phyloP scores from a whole-genome alignment of 2,113 vertebrate genomes.

The Lynx canadensis region DNA sequence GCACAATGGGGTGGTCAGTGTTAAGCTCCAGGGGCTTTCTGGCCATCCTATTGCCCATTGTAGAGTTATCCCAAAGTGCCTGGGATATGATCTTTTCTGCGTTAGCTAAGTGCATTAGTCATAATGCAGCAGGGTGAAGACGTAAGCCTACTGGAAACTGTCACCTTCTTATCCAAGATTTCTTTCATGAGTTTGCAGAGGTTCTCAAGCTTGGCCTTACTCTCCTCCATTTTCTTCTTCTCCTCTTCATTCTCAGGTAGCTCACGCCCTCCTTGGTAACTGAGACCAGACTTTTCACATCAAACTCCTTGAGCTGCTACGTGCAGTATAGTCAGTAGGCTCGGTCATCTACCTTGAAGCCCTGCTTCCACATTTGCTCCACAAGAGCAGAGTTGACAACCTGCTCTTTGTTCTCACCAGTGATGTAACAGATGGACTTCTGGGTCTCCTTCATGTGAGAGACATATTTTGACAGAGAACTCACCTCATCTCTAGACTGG shows the following conservation, averaged over 20 bases:
- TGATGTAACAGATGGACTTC: slow-evolving; percentile 54
- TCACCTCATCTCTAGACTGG: slow-evolving; percentile 90
- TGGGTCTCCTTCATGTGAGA: slow-evolving; percentile 92
- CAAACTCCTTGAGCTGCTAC: background rate
- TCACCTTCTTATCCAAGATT: background rate
- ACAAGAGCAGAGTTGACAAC: background rate
- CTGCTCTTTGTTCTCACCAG: background rate
- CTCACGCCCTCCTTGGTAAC: background rate
- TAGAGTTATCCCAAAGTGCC: slow-evolving; percentile 92
- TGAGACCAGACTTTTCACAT: background rate
- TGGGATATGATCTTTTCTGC: slow-evolving; percentile 94
- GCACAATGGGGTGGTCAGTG: slow-evolving; percentile 90
- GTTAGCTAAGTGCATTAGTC: slow-evolving; percentile 91
- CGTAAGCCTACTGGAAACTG: slow-evolving; percentile 70
- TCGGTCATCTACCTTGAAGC: background rate
- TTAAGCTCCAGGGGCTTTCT: slow-evolving; percentile 81
- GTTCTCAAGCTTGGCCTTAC: background rate
- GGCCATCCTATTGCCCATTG: slow-evolving; percentile 94
- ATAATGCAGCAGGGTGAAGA: slow-evolving; percentile 94
- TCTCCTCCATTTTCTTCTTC: background rate
- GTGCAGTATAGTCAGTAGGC: background rate
- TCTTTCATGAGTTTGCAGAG: background rate
- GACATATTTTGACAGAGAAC: slow-evolving; percentile 90
- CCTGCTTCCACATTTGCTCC: background rate
- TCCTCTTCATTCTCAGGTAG: background rate